Evolutionary conservation across 2,888 invertebrate species (phyloP), one percentile per base, ranked within the genome.

Genomic region (Cotesia congregata): DNA sequence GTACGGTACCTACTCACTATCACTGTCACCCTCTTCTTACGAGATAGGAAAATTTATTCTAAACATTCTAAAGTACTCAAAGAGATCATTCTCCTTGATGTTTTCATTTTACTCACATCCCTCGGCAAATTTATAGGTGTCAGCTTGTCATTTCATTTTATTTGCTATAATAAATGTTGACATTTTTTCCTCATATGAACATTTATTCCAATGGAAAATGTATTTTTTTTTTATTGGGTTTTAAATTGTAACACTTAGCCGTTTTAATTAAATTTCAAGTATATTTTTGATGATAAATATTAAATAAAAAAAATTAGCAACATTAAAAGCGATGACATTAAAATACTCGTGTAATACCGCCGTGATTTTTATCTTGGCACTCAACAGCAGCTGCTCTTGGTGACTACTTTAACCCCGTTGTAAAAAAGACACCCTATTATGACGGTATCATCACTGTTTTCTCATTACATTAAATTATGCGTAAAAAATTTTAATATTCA

Each of bases 1-100:
- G 30, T 30, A 40, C 6, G 30, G 30, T 30, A 40, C 62, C 73
- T 72, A 67, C 75, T 71, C 72, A 60, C 60, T 65, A 59, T 67
- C 17, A 50, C 68, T 30, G 6, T 41, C 59, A 15, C 67, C 68
- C 5, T 62, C 38, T 61, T 64, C 17, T 30, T 40, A 50, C n/a
- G 12, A 12, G 30, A 30, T 30, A 30, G 30, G 3, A 30, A 67
- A 39, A 74, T 39, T 20, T 59, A 71, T 74, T 73, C 17, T 60
- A 40, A 39, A 50, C 12, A 50, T 9, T 50, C 50, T 50, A 50
- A 9, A 40, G 30, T 40, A 73, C 72, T 74, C 72, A 71, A 50
- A 62, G 69, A 40, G 69, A 74, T 62, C 41, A 76, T 69, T 50
- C 50, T 50, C 40, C 20, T 50, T 50, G 15, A 50, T 50, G 30